Evolutionary conservation across 1,140 invertebrate species (phyloP).

Genomic region (Cecropterus lyciades): DNA sequence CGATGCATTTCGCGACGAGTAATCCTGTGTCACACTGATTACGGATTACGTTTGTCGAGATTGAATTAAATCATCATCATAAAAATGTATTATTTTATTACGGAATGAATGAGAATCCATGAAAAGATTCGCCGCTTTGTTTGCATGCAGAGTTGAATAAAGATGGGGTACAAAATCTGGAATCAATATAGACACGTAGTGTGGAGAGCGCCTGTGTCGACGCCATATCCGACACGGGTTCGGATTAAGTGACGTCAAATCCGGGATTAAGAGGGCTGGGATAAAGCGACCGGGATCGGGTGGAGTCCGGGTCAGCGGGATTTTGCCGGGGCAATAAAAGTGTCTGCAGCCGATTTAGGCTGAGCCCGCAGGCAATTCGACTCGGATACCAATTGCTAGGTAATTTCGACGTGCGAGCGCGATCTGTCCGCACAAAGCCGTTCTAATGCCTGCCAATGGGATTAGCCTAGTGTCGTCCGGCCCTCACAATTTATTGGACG

Average conservation of each 20-base stretch:
- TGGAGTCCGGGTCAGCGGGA: conserved; percentile 77
- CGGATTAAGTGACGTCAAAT: conserved; percentile 84
- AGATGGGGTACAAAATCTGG: conserved; percentile 60
- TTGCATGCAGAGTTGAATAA: conserved; percentile 52
- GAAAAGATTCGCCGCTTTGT: conserved; percentile 50
- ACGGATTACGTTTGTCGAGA: conserved; percentile 74
- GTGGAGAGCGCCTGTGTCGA: conserved; percentile 75
- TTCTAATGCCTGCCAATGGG: conserved; percentile 79
- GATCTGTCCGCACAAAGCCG: conserved; percentile 81
- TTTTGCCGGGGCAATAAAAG: conserved; percentile 83
- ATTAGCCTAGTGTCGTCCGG: conserved; percentile 75
- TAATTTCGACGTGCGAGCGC: conserved; percentile 78
- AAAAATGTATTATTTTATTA: conserved; percentile 63
- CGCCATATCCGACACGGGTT: conserved; percentile 83
- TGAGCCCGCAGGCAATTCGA: conserved; percentile 79
- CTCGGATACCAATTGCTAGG: conserved; percentile 80
- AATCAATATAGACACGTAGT: conserved; percentile 73
- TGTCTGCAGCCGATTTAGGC: conserved; percentile 83
- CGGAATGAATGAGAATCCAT: conserved; percentile 43
- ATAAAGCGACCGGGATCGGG: conserved; percentile 67
- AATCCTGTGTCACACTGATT: conserved; percentile 75
- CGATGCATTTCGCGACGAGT: conserved; percentile 68
- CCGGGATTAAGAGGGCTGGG: conserved; percentile 79
- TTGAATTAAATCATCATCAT: conserved; percentile 75
- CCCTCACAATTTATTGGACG: conserved; percentile 77